phyloP scores from a whole-genome alignment of 2,797 vertebrate species.

The Pseudochaenichthys georgianus region DNA sequence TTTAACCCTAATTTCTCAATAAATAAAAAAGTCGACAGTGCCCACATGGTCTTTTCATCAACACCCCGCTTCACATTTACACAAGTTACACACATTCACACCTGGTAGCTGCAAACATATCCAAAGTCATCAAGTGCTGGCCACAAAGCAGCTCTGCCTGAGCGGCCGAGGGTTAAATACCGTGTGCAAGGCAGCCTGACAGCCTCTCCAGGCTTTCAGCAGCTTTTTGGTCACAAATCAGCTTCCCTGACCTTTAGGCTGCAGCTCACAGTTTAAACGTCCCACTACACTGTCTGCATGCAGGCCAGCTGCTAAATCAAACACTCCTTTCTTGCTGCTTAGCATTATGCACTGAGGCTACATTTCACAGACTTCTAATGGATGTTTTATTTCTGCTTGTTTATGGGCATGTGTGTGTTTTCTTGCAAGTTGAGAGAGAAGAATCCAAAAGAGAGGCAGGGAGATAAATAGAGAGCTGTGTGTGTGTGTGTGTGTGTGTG shows the following conservation, averaged over 20 bases:
- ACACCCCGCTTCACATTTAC: constrained; percentile 49
- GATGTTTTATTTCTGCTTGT: constrained; percentile 56
- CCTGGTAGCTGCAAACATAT: constrained; percentile 68
- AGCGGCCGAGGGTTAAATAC: constrained; percentile 38
- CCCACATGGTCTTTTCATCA: constrained; percentile 42
- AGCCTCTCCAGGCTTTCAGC: constrained; percentile 53
- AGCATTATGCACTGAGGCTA: constrained; percentile 47
- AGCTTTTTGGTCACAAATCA: constrained; percentile 58
- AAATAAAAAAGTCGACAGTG: constrained; percentile 13
- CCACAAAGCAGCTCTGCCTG: constrained; percentile 46
- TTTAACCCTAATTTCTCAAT: constrained; percentile 26
- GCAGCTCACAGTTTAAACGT: constrained; percentile 40
- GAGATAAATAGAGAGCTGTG: constrained; percentile 23
- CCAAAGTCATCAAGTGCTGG: constrained; percentile 57
- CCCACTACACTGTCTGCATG: constrained; percentile 37
- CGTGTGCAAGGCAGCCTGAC: constrained; percentile 23
- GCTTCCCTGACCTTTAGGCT: constrained; percentile 38
- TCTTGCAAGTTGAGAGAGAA: constrained; percentile 33
- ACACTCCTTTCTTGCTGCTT: constrained; percentile 43
- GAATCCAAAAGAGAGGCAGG: constrained; percentile 36
- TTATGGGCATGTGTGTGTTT: constrained; percentile 56
- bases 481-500: no score
- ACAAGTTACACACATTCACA: constrained; percentile 70
- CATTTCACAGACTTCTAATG: constrained; percentile 64
- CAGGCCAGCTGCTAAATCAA: constrained; percentile 58